A percentile compares a stretch with the other conserved stretches of the same genome.
These are phyloP conservation scores for Bovichtus diacanthus DNA, from an alignment of 2,797 vertebrate species.

Conservation along the genomic window DNA sequence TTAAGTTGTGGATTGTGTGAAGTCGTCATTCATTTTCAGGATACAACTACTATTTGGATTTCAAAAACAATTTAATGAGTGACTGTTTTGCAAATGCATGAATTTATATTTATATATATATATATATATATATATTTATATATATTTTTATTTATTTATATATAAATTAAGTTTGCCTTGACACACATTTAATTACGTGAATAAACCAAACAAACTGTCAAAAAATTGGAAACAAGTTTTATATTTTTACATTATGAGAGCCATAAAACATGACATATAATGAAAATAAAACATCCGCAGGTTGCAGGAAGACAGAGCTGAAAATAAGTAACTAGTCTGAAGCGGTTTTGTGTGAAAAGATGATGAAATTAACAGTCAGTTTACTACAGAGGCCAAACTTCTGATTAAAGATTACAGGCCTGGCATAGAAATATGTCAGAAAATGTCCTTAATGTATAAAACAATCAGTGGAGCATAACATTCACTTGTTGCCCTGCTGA, in stretches of 20 bases:
- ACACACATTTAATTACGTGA: too few relatives aligned
- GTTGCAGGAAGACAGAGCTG: background rate
- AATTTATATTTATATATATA: too few relatives aligned
- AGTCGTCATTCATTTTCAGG: background rate
- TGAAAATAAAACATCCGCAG: background rate
- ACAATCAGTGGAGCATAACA: constrained; percentile 44
- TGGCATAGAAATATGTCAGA: constrained; percentile 16
- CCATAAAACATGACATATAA: too few relatives aligned
- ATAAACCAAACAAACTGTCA: too few relatives aligned
- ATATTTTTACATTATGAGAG: background rate
- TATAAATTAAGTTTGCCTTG: too few relatives aligned
- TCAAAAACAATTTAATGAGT: background rate
- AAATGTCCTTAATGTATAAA: constrained; percentile 48
- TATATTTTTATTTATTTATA: too few relatives aligned
- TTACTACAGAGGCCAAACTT: constrained; percentile 13
- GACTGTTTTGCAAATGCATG: background rate
- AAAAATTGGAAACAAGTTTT: too few relatives aligned
- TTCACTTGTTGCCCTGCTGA: constrained; percentile 12
- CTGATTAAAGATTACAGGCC: constrained; percentile 38
- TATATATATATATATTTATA: too few relatives aligned
- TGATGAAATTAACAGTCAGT: constrained; percentile 30
- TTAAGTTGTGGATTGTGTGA: constrained; percentile 47
- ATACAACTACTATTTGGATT: background rate
- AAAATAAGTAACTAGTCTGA: constrained; percentile 2
- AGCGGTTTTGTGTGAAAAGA: background rate